Conservation (phyloP, 2,113 vertebrate species). For the Myotis brandtii region DNA sequence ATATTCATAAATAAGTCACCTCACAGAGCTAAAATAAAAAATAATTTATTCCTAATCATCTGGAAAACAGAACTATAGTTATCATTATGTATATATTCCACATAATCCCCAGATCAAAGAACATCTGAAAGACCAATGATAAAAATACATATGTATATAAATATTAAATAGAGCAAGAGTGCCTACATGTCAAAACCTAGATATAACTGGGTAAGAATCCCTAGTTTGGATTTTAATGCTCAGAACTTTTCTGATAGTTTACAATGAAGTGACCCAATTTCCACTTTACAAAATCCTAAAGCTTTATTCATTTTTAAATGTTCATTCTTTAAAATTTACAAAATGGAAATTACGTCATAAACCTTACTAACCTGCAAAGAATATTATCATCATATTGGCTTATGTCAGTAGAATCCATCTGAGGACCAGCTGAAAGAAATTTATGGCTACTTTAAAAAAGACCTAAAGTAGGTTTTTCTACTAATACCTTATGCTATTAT, state of each 20-base stretch:
- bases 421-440: slow-evolving; percentile 16
- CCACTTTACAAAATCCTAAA: slow-evolving; percentile 50
- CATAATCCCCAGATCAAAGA: neutral
- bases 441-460: slow-evolving; percentile 50
- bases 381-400: slow-evolving; percentile 60
- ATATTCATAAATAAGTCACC: slow-evolving; percentile 3
- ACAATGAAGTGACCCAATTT: slow-evolving; percentile 48
- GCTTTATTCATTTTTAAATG: slow-evolving; percentile 27
- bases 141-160: slow-evolving; percentile 59
- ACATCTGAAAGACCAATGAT: slow-evolving; percentile 34
- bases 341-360: slow-evolving; percentile 77
- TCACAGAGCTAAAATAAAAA: slow-evolving; percentile 54
- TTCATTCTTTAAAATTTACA: slow-evolving; percentile 58
- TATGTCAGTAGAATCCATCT: slow-evolving; percentile 39
- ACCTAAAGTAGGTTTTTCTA: slow-evolving; percentile 36
- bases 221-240: slow-evolving; percentile 58
- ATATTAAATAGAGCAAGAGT: slow-evolving; percentile 48
- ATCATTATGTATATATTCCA: neutral
- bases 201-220: slow-evolving; percentile 47
- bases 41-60: slow-evolving; percentile 35
- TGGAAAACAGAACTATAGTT: slow-evolving; percentile 49
- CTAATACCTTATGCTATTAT: slow-evolving; percentile 3
- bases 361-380: slow-evolving; percentile 53
- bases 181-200: neutral
- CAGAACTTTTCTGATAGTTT: slow-evolving; percentile 65